Percentiles rank a stretch among this genome's conserved stretches.
Conservation (phyloP, 2,888 invertebrate species). For the Tetheella fluctuosa region DNA sequence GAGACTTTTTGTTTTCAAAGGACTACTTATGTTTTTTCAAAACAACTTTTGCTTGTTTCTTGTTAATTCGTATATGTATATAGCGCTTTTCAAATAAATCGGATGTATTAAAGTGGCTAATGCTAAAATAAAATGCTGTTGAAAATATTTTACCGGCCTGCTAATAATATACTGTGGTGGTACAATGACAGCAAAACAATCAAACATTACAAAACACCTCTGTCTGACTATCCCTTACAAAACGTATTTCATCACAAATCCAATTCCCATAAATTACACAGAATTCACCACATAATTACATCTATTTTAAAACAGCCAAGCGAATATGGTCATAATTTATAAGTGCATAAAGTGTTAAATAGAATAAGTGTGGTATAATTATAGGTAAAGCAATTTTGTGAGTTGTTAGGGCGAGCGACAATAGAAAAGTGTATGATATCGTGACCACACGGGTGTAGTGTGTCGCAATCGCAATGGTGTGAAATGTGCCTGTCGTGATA, state of each 20-base stretch:
- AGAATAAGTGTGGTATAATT: conserved; percentile 19
- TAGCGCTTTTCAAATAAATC: no score
- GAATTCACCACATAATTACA: conserved; percentile 43
- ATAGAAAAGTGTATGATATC: conserved; percentile 16
- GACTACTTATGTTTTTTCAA: no score
- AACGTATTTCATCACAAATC: conserved; percentile 42
- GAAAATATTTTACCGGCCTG: neutral
- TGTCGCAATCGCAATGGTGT: neutral
- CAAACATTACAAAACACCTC: conserved; percentile 36
- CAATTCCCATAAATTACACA: conserved; percentile 38
- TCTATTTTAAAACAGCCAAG: conserved; percentile 29
- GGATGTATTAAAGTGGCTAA: no score
- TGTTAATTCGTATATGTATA: no score
- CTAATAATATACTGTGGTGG: neutral
- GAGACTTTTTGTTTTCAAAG: no score
- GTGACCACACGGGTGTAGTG: conserved; percentile 4
- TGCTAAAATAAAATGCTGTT: neutral
- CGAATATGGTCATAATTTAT: conserved; percentile 32
- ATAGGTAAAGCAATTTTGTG: conserved; percentile 17
- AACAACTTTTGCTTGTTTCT: no score
- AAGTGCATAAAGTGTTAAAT: conserved; percentile 33
- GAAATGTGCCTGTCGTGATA: neutral
- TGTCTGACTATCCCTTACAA: conserved; percentile 31
- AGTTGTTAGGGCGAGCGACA: conserved; percentile 21
- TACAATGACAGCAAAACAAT: conserved; percentile 21